Evolutionary conservation across 2,888 invertebrate genomes (phyloP).

Genomic region (Herminia tarsipennalis): DNA sequence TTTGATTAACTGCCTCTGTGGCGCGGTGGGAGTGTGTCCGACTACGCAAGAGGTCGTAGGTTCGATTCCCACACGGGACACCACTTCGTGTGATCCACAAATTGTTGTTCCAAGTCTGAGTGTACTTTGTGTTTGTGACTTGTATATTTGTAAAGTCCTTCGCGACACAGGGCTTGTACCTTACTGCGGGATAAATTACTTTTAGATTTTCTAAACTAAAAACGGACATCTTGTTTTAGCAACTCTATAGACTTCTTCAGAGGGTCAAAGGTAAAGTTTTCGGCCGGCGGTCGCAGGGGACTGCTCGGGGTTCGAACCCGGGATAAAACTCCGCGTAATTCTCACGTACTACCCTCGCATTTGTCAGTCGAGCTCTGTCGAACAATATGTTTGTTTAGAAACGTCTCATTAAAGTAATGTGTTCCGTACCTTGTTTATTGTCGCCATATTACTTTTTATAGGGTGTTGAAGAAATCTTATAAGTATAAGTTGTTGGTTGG

Average conservation of each 20-base stretch:
- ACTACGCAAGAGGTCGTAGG: no score
- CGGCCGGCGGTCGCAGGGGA: slow-evolving; percentile 73
- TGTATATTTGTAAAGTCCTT: no score
- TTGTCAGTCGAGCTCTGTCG: slow-evolving; percentile 57
- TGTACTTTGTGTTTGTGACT: no score
- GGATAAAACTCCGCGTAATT: slow-evolving; percentile 84
- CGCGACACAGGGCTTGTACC: no score
- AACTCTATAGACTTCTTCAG: slow-evolving; percentile 56
- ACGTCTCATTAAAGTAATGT: slow-evolving; percentile 37
- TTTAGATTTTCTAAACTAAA: no score
- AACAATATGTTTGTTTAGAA: slow-evolving; percentile 30
- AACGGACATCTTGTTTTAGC: background rate
- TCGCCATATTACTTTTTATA: background rate
- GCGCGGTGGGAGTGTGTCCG: no score
- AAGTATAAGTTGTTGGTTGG: background rate
- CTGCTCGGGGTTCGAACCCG: slow-evolving; percentile 63
- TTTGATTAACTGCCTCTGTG: no score
- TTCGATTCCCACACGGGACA: no score
- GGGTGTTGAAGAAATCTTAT: background rate
- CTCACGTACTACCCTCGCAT: slow-evolving; percentile 76
- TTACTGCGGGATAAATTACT: no score
- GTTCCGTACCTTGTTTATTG: slow-evolving; percentile 20
- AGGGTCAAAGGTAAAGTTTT: slow-evolving; percentile 82
- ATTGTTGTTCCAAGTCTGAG: no score
- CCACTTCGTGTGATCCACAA: no score